These are phyloP conservation scores for Nasua narica DNA, from an alignment of 2,797 vertebrate species.

Conservation along the genomic window DNA sequence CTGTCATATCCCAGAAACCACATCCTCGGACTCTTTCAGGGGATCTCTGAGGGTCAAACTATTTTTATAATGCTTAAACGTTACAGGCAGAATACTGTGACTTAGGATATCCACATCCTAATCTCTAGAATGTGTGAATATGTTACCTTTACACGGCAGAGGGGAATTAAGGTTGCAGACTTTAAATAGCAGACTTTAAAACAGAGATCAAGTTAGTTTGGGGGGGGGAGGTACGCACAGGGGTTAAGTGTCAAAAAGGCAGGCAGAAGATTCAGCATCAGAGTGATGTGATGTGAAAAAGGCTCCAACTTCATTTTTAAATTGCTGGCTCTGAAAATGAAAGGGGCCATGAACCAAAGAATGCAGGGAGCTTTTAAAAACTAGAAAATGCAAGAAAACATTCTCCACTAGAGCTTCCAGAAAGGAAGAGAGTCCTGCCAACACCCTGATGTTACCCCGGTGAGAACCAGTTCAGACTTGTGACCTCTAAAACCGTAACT, in stretches of 20 bases:
- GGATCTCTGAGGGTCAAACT: neutral
- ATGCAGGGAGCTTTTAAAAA: neutral
- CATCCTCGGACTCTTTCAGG: neutral
- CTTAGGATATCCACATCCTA: neutral
- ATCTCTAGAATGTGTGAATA: neutral
- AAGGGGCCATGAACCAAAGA: neutral
- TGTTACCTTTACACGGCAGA: neutral
- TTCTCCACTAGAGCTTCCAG: neutral
- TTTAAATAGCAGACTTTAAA: neutral
- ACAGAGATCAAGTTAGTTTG: neutral
- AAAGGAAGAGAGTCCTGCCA: neutral
- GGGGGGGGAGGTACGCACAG: too few relatives aligned
- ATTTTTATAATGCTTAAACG: neutral
- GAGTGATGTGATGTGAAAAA: neutral
- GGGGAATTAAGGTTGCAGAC: neutral
- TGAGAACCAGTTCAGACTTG: neutral
- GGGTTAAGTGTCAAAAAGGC: neutral
- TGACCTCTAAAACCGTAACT: neutral
- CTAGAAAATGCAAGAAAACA: neutral
- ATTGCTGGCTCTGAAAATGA: neutral
- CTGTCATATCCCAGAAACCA: neutral
- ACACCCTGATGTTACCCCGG: too few relatives aligned
- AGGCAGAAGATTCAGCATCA: neutral
- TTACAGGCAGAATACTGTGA: neutral
- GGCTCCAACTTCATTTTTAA: too few relatives aligned